phyloP scores from a whole-genome alignment of 64 coral and sea anemone species.

The Dendrophyllia cribrosa region DNA sequence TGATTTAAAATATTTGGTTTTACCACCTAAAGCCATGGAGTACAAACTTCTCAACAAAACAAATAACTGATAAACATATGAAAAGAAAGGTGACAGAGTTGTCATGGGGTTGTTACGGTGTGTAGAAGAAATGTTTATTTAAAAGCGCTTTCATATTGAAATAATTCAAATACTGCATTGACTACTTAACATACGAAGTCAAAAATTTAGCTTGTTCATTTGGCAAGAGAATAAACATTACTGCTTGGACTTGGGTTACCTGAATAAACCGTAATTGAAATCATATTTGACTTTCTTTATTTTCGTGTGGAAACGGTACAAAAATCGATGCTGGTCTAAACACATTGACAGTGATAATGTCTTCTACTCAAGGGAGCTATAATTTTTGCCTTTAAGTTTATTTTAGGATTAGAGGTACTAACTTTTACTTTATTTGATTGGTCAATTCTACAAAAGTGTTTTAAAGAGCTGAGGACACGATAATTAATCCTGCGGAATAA shows the following conservation, averaged over 20 bases:
- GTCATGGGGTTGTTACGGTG: neutral
- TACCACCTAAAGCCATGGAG: neutral
- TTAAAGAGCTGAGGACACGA: neutral
- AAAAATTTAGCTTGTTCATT: neutral
- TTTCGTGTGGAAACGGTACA: no score
- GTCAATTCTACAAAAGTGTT: neutral
- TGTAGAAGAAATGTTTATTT: slow-evolving; percentile 3
- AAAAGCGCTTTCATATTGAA: neutral
- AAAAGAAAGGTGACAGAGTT: slow-evolving; percentile 8
- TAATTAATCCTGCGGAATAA: neutral
- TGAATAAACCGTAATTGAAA: neutral
- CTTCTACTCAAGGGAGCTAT: neutral
- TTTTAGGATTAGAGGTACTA: neutral
- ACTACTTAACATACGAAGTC: neutral
- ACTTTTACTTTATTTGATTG: neutral
- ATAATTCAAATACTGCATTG: neutral
- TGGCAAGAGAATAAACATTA: neutral
- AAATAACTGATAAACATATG: slow-evolving; percentile 26
- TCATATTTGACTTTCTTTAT: neutral
- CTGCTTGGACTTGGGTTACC: neutral
- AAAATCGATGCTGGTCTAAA: no score
- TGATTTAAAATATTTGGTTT: slow-evolving; percentile 21
- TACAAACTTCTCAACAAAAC: neutral
- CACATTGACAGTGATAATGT: neutral
- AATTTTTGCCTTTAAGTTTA: neutral